Evolutionary conservation across 2,113 vertebrate genomes (phyloP), one percentile per base, ranked within the genome.

Genomic region (Genyomyrus donnyi): DNA sequence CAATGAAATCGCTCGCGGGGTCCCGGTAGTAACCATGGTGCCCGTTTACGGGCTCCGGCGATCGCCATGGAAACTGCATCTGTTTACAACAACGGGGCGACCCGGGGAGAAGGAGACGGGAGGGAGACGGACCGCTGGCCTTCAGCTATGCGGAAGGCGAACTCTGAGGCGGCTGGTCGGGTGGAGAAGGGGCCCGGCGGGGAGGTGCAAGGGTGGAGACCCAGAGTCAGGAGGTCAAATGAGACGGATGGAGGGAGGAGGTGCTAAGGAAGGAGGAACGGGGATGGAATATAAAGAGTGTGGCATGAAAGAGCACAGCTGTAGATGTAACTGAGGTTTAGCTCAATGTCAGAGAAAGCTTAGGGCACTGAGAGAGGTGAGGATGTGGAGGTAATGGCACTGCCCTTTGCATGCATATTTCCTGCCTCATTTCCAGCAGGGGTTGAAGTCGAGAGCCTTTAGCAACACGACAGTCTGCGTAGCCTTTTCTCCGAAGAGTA

Each of bases 61-160:
- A 96, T 97, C 93, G 91, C 97, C 95, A 97, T 97, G 96, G 97
- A 95, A 97, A 98, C 97, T 97, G 97, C 96, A 97, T 97, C 96
- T 97, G 97, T 98, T 97, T 97, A 98, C 96, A 96, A 94, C 91
- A 91, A 1, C 42, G 85, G 11, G 31, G 90, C 19, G 35, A 88
- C 74, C 35, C 15, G 1, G 46, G 74, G 21, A 27, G 10, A 31
- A 86, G 9, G 56, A 56, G 87, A 84, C 48, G 9, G 17, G 49
- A 89, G 83, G 35, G 21, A 11, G 46, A 85, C 10, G 74, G 17
- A 5, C 42, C 15, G 17, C 48, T 15, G 74, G 52, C 45, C 31
- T 8, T 50, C 49, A 87, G 53, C 49, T 27, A 53, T 77, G 85
- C 2, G 49, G 45, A 87, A 85, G 8, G 31, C 27, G 48, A n/a